phyloP scores from a whole-genome alignment of 2,797 vertebrate genomes.

The Squalus acanthias region DNA sequence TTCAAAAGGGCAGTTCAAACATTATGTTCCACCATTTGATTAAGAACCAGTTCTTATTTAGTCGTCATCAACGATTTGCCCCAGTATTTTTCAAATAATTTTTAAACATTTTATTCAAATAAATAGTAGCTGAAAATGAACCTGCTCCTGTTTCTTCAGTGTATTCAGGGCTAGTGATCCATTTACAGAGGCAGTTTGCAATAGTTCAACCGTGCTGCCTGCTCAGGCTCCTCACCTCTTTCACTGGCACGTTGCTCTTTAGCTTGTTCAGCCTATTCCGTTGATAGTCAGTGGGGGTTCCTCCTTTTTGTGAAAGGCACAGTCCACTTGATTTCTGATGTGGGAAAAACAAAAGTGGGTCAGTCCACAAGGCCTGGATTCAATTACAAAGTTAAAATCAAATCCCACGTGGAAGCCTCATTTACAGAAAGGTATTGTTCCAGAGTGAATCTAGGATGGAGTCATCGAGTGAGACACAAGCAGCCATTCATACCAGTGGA shows the following conservation, averaged over 20 bases:
- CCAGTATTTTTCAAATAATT: not conserved
- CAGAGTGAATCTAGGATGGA: not conserved
- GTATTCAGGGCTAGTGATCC: not conserved
- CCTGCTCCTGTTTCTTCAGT: too few relatives aligned
- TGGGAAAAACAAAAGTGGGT: not conserved
- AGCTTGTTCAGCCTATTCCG: conserved; percentile 62
- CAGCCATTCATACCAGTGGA: not conserved
- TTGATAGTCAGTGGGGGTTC: conserved; percentile 63
- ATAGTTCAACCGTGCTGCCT: not conserved
- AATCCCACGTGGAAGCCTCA: not conserved
- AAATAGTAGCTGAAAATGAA: not conserved
- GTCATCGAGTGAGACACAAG: not conserved
- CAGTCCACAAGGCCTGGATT: not conserved
- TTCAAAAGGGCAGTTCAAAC: not conserved
- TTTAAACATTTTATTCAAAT: not conserved
- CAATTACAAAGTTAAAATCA: not conserved
- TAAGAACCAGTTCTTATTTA: not conserved
- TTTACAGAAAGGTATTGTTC: not conserved
- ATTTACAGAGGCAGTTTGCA: not conserved
- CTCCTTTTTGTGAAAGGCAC: conserved; percentile 59
- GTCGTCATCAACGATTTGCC: too few relatives aligned
- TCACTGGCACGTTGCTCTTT: conserved; percentile 61
- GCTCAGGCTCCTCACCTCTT: conserved; percentile 52
- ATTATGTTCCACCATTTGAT: too few relatives aligned
- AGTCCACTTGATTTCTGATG: conserved; percentile 45